Conservation (phyloP, 2,888 invertebrate genomes). For the Dyspetes luteomarginatus region DNA sequence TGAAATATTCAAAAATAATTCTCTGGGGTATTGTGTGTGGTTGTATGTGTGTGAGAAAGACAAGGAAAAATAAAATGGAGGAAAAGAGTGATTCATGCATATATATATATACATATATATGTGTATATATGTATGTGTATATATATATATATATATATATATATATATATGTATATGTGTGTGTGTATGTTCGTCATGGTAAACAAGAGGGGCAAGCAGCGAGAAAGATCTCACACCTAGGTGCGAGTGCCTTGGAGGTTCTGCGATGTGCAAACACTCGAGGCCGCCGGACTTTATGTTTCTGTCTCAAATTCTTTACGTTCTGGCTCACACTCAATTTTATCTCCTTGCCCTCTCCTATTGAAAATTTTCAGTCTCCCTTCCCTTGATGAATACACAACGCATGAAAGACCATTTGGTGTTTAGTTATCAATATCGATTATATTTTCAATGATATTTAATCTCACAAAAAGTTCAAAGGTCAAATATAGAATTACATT, state of each 20-base stretch:
- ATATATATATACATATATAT: constrained; percentile 8
- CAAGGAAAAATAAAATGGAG: constrained; percentile 78
- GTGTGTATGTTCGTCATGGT: constrained; percentile 74
- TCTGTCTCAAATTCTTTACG: constrained; percentile 82
- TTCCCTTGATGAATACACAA: neutral
- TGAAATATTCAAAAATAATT: too few species aligned
- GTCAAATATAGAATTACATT: too few species aligned
- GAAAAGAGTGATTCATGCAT: constrained; percentile 43
- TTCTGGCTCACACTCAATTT: constrained; percentile 69
- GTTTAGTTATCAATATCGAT: too few species aligned
- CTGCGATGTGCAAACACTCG: constrained; percentile 79
- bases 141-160: constrained; percentile 19
- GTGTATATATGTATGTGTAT: constrained; percentile 9
- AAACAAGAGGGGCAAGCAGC: constrained; percentile 75
- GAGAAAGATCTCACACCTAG: constrained; percentile 83
- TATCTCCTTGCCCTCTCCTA: constrained; percentile 24
- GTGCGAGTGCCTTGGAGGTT: constrained; percentile 81
- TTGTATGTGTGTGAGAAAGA: constrained; percentile 75
- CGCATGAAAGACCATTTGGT: neutral
- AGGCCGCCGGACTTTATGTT: constrained; percentile 79
- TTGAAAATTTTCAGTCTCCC: neutral
- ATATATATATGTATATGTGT: neutral
- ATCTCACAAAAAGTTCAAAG: too few species aligned
- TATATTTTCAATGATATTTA: too few species aligned
- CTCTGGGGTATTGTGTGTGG: too few species aligned